phyloP scores from a whole-genome alignment of 2,888 invertebrate species.

The Scelioninae gen. 1 region DNA sequence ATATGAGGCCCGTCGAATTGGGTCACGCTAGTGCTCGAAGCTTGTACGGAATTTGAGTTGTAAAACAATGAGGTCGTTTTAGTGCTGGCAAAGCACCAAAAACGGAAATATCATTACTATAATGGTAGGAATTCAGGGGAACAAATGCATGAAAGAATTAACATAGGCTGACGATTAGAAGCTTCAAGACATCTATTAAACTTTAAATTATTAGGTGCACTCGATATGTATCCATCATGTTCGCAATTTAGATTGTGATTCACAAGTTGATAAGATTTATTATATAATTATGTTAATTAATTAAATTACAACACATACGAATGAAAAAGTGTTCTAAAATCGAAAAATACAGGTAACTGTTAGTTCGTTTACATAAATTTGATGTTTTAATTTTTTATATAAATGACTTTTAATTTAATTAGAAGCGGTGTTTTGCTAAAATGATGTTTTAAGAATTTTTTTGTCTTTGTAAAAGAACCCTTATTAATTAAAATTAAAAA shows the following conservation, averaged over 20 bases:
- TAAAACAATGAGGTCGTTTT: conserved; percentile 70
- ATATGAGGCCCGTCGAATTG: conserved; percentile 56
- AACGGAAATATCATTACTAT: conserved; percentile 69
- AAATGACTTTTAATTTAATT: too few species aligned
- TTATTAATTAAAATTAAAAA: too few species aligned
- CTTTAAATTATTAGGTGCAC: conserved; percentile 46
- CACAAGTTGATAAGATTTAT: background rate
- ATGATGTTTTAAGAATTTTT: too few species aligned
- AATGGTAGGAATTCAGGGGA: conserved; percentile 64
- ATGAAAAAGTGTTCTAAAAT: background rate
- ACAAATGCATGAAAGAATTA: conserved; percentile 67
- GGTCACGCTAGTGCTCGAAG: conserved; percentile 65
- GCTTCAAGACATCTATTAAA: conserved; percentile 53
- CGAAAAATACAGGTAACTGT: too few species aligned
- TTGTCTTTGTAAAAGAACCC: too few species aligned
- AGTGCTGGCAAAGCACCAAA: conserved; percentile 69
- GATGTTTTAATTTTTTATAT: too few species aligned
- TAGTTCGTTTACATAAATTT: too few species aligned
- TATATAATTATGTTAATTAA: conserved; percentile 4
- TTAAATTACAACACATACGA: background rate
- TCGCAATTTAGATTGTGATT: conserved; percentile 2
- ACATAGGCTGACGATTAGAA: conserved; percentile 62
- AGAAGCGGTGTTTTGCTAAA: too few species aligned
- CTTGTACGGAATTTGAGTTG: conserved; percentile 67
- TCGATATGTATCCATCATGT: conserved; percentile 48